phyloP scores from a whole-genome alignment of 2,888 invertebrate species.

The Napeogenes sylphis region DNA sequence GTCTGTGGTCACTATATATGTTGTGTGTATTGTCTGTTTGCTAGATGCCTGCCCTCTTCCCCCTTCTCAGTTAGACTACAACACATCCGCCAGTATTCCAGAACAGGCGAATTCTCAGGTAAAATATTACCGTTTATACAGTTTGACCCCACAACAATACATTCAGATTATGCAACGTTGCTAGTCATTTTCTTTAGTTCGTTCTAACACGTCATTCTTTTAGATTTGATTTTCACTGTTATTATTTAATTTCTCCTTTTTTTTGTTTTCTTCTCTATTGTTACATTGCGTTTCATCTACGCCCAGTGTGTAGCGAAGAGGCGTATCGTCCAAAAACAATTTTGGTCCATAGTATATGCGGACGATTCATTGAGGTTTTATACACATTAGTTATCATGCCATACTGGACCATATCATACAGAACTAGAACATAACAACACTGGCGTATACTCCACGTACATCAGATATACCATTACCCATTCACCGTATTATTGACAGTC shows the following conservation, averaged over 20 bases:
- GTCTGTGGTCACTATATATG: slow-evolving; percentile 80
- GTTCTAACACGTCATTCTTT: slow-evolving; percentile 70
- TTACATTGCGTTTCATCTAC: slow-evolving; percentile 59
- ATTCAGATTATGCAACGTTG: slow-evolving; percentile 74
- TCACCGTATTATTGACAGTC: slow-evolving; percentile 67
- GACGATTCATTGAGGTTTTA: slow-evolving; percentile 41
- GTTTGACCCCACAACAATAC: slow-evolving; percentile 72
- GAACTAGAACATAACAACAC: slow-evolving; percentile 69
- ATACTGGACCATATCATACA: slow-evolving; percentile 68
- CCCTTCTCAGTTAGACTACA: slow-evolving; percentile 91
- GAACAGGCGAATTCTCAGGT: slow-evolving; percentile 85
- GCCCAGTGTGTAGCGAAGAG: slow-evolving; percentile 62
- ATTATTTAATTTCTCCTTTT: slow-evolving; percentile 42
- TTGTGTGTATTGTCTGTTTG: slow-evolving; percentile 93
- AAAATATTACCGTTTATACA: slow-evolving; percentile 73
- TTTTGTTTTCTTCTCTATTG: slow-evolving; percentile 50
- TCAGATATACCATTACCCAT: slow-evolving; percentile 64
- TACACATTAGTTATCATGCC: slow-evolving; percentile 68
- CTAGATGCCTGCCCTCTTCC: slow-evolving; percentile 96
- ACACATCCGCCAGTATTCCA: slow-evolving; percentile 86
- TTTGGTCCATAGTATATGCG: slow-evolving; percentile 42
- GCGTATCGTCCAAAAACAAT: slow-evolving; percentile 45
- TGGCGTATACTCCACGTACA: slow-evolving; percentile 75
- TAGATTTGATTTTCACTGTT: slow-evolving; percentile 68
- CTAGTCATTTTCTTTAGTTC: slow-evolving; percentile 68